These are phyloP conservation scores for Entomobrya multifasciata DNA, from an alignment of 2,888 invertebrate genomes.

Conservation along the genomic window DNA sequence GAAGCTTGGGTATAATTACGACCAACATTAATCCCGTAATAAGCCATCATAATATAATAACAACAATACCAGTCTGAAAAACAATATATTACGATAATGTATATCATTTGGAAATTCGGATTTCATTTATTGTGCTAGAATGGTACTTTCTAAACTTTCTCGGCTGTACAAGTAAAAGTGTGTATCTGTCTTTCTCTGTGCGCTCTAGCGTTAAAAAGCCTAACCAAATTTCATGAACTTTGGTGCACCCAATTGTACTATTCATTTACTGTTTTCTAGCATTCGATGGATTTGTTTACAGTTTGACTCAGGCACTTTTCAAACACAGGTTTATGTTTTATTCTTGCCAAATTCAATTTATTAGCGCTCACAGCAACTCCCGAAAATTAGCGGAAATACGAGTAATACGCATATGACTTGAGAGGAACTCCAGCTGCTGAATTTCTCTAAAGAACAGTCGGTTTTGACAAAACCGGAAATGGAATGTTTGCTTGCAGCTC, in stretches of 20 bases:
- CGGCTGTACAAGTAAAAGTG: no score
- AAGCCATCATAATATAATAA: constrained; percentile 18
- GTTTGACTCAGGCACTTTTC: no score
- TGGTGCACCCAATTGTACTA: no score
- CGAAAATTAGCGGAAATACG: constrained; percentile 17
- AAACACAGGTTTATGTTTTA: no score
- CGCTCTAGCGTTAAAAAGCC: no score
- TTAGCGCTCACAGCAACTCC: constrained; percentile 44
- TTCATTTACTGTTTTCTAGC: no score
- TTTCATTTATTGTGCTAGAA: no score
- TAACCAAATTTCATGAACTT: no score
- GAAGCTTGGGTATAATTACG: constrained; percentile 57
- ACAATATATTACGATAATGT: not conserved
- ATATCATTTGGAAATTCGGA: not conserved
- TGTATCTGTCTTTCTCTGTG: no score
- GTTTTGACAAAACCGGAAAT: constrained; percentile 68
- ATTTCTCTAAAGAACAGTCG: not conserved
- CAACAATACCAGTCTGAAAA: not conserved
- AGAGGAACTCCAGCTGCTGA: constrained; percentile 27
- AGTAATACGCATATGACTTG: not conserved
- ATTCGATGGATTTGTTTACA: no score
- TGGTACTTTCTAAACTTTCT: no score
- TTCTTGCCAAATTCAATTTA: constrained; percentile 64
- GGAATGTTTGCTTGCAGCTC: constrained; percentile 61
- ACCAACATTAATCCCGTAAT: constrained; percentile 39